A percentile compares a stretch with the other conserved stretches of the same genome.
These are phyloP conservation scores for Neotragus moschatus DNA, from an alignment of 2,113 vertebrate genomes.

Conservation along the genomic window DNA sequence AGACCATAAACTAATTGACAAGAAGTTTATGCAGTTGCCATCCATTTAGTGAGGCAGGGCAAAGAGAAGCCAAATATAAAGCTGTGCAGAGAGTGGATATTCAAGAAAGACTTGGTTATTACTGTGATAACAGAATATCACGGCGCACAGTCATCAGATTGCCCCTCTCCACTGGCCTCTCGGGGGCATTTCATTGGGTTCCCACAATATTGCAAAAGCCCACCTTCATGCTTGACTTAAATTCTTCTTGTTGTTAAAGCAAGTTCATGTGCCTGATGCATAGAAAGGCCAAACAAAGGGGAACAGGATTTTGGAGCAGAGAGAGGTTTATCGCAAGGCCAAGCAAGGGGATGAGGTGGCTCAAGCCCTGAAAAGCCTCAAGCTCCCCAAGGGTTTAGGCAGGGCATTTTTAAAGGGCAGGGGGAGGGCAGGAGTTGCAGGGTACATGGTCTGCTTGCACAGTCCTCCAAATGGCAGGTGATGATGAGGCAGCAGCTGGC, in stretches of 20 bases:
- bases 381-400: neutral
- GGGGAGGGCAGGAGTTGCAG: neutral
- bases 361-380: neutral
- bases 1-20: neutral
- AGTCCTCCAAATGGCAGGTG: neutral
- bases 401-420: neutral
- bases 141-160: neutral
- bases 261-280: neutral
- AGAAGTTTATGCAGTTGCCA: neutral
- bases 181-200: neutral
- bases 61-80: neutral
- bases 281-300: neutral
- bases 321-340: neutral
- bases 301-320: neutral
- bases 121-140: neutral
- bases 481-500: neutral
- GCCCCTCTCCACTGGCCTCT: neutral
- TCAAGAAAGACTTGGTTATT: neutral
- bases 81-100: neutral
- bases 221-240: neutral
- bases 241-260: neutral
- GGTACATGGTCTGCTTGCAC: neutral
- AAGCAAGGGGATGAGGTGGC: neutral
- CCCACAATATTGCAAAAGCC: neutral
- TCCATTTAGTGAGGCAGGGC: neutral